A percentile compares a stretch with the other conserved stretches of the same genome.
phyloP scores from a whole-genome alignment of 2,888 invertebrate genomes.

The Megaustenia siamemsis region DNA sequence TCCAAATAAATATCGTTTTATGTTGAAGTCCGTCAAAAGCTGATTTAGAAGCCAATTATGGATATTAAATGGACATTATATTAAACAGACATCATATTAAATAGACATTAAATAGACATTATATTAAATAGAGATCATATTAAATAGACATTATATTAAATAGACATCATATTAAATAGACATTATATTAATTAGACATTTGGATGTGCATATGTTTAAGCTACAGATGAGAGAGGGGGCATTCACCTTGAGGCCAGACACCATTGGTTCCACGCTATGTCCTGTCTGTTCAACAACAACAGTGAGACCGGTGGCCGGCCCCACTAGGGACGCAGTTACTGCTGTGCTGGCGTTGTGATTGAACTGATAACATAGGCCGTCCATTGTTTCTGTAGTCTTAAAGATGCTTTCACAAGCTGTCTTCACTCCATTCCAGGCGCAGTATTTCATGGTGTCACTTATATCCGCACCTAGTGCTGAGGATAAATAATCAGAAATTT shows the following conservation, averaged over 20 bases:
- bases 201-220: too few relatives aligned
- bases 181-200: too few relatives aligned
- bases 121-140: too few relatives aligned
- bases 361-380: conserved; percentile 21
- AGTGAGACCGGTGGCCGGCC: background rate
- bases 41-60: too few relatives aligned
- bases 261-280: background rate
- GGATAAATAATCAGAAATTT: background rate
- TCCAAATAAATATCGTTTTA: too few relatives aligned
- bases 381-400: background rate
- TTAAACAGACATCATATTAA: too few relatives aligned
- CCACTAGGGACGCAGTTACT: background rate
- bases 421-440: background rate
- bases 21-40: too few relatives aligned
- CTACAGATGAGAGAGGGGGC: too few relatives aligned
- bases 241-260: conserved; percentile 12
- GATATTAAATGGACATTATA: too few relatives aligned
- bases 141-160: too few relatives aligned
- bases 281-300: background rate
- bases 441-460: background rate
- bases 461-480: background rate
- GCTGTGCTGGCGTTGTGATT: conserved; percentile 1
- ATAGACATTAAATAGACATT: too few relatives aligned
- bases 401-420: background rate
- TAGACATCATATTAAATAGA: too few relatives aligned